Conservation (phyloP, 2,888 invertebrate genomes). For the Nebria salina region DNA sequence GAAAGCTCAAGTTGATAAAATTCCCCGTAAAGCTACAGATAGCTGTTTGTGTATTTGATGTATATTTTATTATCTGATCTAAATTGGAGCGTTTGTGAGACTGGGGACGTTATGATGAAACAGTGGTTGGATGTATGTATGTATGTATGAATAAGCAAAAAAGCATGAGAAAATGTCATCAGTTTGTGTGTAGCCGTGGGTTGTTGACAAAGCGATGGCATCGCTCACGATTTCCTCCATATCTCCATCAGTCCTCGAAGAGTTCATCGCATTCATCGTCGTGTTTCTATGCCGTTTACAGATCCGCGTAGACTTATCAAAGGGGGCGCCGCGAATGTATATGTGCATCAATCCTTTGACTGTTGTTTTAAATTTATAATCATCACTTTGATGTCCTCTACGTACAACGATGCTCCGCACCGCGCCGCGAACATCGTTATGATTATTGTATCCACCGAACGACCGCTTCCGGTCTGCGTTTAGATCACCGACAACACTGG, state of each 20-base stretch:
- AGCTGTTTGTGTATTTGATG: background rate
- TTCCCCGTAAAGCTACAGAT: too few species aligned
- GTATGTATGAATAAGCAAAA: background rate
- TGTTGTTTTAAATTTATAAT: conserved; percentile 36
- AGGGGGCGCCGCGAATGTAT: conserved; percentile 2
- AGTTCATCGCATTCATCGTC: background rate
- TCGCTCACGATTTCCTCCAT: conserved; percentile 9
- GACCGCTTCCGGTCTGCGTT: background rate
- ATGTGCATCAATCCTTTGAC: conserved; percentile 19
- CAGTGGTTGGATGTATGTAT: background rate
- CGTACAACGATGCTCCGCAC: background rate
- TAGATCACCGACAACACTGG: background rate
- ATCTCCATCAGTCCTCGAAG: background rate
- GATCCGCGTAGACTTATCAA: background rate
- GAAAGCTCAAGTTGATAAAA: too few species aligned
- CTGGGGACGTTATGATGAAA: background rate
- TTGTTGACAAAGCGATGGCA: conserved; percentile 13
- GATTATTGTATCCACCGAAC: conserved; percentile 5
- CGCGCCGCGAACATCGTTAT: conserved; percentile 8
- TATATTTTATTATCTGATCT: too few species aligned
- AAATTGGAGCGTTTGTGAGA: background rate
- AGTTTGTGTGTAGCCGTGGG: conserved; percentile 3
- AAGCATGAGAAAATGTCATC: background rate
- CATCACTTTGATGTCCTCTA: conserved; percentile 26
- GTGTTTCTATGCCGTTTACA: background rate